Evolutionary conservation across 2,113 vertebrate species (phyloP).

Genomic region (Thalassoma bifasciatum): DNA sequence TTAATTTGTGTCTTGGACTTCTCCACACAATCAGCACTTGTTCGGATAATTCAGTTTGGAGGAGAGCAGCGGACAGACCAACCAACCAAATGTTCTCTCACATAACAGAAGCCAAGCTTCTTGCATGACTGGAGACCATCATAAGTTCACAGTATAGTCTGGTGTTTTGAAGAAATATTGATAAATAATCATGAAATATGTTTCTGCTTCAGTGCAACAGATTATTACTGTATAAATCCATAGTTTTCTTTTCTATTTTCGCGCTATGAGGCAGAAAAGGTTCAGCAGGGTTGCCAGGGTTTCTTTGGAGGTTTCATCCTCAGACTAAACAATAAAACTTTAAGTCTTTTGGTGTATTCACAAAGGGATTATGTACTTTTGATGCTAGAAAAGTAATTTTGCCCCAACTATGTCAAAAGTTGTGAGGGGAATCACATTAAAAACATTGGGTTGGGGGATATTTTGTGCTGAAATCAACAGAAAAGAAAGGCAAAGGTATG

Average conservation of each 20-base stretch:
- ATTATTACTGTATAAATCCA: background rate
- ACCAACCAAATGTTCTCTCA: too few species aligned
- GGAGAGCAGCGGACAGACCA: background rate
- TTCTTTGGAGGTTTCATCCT: background rate
- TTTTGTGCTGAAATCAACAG: slow-evolving; percentile 7
- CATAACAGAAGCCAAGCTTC: too few species aligned
- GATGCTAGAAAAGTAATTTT: background rate
- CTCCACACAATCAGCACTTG: too few species aligned
- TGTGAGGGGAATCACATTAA: background rate
- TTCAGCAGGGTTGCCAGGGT: background rate
- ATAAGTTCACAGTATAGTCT: too few species aligned
- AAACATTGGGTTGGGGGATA: background rate
- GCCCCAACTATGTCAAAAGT: background rate
- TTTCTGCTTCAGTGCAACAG: background rate
- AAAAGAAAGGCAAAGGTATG: background rate
- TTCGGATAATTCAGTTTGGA: background rate
- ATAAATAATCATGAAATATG: background rate
- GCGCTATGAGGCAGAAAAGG: background rate
- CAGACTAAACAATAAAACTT: background rate
- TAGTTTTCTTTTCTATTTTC: background rate
- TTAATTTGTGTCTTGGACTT: too few species aligned
- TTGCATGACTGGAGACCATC: too few species aligned
- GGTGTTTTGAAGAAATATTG: too few species aligned
- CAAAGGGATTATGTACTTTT: background rate
- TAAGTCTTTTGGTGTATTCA: background rate